phyloP scores from a whole-genome alignment of 2,113 vertebrate genomes.

The Tilapia sparmanii region DNA sequence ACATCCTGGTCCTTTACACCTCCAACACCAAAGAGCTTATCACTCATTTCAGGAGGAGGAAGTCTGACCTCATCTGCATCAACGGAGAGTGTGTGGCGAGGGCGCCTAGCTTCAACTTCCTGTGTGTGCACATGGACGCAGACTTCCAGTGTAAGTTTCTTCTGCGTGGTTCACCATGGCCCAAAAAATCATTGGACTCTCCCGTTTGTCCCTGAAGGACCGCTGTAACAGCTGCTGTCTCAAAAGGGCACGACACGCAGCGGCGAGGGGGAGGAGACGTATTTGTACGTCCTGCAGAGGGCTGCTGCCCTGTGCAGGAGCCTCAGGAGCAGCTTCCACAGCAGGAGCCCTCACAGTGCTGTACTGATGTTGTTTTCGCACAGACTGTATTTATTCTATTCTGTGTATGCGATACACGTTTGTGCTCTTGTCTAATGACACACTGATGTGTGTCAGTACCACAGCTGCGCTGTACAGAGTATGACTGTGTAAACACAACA shows the following conservation, averaged over 20 bases:
- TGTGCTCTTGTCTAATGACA: no score
- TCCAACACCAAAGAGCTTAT: neutral
- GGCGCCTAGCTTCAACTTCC: neutral
- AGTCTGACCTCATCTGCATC: neutral
- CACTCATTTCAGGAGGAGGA: neutral
- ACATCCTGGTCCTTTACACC: neutral
- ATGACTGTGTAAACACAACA: neutral
- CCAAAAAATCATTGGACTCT: neutral
- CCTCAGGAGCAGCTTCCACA: no score
- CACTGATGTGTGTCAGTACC: neutral
- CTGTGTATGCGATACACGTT: neutral
- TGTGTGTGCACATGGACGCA: neutral
- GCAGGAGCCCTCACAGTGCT: neutral
- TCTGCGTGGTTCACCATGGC: neutral
- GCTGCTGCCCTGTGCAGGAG: neutral
- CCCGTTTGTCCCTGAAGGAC: neutral
- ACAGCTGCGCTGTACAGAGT: neutral
- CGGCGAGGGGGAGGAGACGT: neutral
- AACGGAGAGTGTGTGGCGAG: neutral
- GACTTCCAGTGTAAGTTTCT: neutral
- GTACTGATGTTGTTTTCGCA: fast-evolving
- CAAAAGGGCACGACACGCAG: neutral
- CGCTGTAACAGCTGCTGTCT: neutral
- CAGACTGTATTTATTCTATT: neutral
- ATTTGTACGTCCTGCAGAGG: neutral